Conservation (phyloP, 2,797 vertebrate species). For the Girardinus metallicus region DNA sequence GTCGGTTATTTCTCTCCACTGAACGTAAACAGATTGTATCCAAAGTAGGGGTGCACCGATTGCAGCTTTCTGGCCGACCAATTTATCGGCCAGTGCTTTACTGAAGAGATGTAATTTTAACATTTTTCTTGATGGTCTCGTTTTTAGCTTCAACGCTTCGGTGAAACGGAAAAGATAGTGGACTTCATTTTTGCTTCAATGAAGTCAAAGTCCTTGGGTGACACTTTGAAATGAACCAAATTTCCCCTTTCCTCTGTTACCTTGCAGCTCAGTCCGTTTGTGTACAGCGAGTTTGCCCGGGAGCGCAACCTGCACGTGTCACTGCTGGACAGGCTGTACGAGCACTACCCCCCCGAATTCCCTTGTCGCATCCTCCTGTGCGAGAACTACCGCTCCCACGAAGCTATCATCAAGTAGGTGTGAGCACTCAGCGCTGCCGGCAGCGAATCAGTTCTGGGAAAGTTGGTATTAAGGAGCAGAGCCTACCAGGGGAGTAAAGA, state of each 20-base stretch:
- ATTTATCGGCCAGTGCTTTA: not conserved
- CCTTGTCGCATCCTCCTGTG: constrained; percentile 98
- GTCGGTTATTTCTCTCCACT: not conserved
- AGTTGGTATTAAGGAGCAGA: not conserved
- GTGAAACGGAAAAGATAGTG: not conserved
- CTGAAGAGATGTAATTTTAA: not conserved
- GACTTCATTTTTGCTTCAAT: not conserved
- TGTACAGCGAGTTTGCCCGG: constrained; percentile 99
- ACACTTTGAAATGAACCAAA: constrained; percentile 10
- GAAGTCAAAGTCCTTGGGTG: not conserved
- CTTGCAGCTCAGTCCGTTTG: constrained; percentile 96
- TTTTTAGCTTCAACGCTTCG: not conserved
- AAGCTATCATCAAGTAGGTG: constrained; percentile 99
- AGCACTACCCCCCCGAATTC: constrained; percentile 96
- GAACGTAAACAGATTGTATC: not conserved
- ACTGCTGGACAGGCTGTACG: constrained; percentile 95
- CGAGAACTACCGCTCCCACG: constrained; percentile 99
- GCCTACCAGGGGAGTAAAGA: not conserved
- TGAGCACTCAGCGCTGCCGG: constrained; percentile 69
- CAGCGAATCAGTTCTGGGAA: constrained; percentile 27
- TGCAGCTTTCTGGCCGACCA: too few species aligned
- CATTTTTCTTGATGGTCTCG: not conserved
- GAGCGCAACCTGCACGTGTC: constrained; percentile 98
- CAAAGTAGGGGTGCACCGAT: not conserved
- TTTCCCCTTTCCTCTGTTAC: not conserved